These are phyloP conservation scores for Ciconia nigra DNA, from an alignment of 2,797 vertebrate genomes.

Conservation along the genomic window DNA sequence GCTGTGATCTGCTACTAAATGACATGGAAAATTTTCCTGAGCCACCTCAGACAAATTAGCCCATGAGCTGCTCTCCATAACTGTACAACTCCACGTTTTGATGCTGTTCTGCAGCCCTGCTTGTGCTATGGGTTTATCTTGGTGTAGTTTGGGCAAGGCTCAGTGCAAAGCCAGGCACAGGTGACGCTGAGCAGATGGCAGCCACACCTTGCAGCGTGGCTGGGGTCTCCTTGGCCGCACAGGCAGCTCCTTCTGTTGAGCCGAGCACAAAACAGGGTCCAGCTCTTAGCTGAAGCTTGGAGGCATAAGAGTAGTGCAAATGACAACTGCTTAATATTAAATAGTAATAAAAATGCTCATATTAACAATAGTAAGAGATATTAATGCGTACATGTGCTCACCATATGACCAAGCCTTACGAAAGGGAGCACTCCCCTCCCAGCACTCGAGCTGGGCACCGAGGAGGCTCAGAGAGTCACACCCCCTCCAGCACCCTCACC, in stretches of 20 bases:
- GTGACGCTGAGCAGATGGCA: not conserved
- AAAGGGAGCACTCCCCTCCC: not conserved
- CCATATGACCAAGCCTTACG: not conserved
- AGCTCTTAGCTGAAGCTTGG: not conserved
- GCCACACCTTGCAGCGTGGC: accelerated
- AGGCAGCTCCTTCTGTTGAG: not conserved
- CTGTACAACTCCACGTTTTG: not conserved
- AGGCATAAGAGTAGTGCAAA: not conserved
- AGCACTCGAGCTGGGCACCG: not conserved
- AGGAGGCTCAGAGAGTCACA: not conserved
- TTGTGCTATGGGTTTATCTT: accelerated
- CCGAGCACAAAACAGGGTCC: not conserved
- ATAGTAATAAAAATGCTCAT: not conserved
- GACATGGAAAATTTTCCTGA: not conserved
- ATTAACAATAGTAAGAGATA: not conserved
- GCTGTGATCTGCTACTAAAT: not conserved
- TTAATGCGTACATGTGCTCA: not conserved
- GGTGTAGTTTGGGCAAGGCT: not conserved
- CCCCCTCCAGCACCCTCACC: accelerated
- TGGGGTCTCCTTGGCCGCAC: accelerated
- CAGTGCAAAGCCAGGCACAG: accelerated
- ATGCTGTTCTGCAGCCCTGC: not conserved
- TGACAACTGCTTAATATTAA: not conserved
- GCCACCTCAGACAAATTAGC: not conserved
- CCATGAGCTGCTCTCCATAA: not conserved